Percentiles rank a stretch among this genome's conserved stretches.
phyloP scores from a whole-genome alignment of 2,888 invertebrate species.

The Coremacera marginata region DNA sequence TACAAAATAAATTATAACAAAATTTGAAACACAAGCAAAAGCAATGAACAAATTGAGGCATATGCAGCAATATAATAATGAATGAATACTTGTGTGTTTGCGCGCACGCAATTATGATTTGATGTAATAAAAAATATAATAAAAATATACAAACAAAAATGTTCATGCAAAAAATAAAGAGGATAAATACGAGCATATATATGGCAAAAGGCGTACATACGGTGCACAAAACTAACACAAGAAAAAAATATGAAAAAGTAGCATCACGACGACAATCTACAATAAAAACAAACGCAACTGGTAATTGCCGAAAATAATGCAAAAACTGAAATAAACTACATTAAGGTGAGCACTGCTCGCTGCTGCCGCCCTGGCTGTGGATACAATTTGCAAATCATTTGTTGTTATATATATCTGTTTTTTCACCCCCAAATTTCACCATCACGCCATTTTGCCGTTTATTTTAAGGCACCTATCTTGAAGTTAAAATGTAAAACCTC shows the following conservation, averaged over 20 bases:
- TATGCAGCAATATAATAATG: background rate
- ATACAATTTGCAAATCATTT: background rate
- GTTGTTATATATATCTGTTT: background rate
- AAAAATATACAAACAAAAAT: constrained; percentile 2
- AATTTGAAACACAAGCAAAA: no score
- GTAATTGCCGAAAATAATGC: constrained; percentile 13
- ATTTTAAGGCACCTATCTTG: background rate
- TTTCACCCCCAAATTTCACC: background rate
- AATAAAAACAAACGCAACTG: constrained; percentile 14
- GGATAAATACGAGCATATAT: constrained; percentile 20
- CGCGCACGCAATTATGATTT: background rate
- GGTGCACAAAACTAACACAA: background rate
- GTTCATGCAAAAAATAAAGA: constrained; percentile 5
- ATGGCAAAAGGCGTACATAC: constrained; percentile 24
- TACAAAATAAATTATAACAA: no score
- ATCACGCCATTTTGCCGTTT: background rate
- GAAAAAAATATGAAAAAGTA: background rate
- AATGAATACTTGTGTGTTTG: background rate
- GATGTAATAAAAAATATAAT: constrained; percentile 18
- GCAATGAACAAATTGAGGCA: background rate
- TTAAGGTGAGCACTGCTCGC: constrained; percentile 25
- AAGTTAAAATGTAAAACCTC: constrained; percentile 64
- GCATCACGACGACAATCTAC: background rate
- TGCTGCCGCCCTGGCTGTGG: constrained; percentile 3
- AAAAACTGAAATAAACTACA: background rate